Conservation (phyloP, 2,797 vertebrate species). For the Leucoraja ocellata region DNA sequence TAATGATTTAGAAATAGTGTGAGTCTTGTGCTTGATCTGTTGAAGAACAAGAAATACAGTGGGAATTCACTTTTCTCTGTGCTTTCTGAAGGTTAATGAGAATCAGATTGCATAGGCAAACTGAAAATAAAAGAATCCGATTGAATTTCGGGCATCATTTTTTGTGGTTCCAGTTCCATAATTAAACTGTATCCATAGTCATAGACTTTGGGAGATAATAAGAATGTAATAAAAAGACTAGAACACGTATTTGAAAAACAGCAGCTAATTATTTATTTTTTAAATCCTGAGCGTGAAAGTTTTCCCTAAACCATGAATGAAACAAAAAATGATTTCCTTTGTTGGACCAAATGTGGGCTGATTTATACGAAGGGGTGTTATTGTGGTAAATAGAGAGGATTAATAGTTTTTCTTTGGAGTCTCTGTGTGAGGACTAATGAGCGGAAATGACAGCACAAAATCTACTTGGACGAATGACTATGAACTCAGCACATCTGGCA, state of each 20-base stretch:
- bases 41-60: background rate
- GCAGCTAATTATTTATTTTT: background rate
- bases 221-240: background rate
- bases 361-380: background rate
- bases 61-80: background rate
- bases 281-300: background rate
- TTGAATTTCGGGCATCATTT: too few species aligned
- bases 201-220: background rate
- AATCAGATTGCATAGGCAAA: background rate
- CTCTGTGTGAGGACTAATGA: conserved; percentile 27
- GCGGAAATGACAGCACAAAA: conserved; percentile 12
- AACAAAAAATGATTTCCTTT: conserved; percentile 14
- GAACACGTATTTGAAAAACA: background rate
- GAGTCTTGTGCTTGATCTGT: background rate
- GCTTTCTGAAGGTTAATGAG: background rate
- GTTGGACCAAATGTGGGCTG: background rate
- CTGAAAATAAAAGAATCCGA: too few species aligned
- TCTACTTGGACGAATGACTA: conserved; percentile 4
- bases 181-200: background rate
- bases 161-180: background rate
- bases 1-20: background rate
- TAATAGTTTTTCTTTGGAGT: conserved; percentile 31
- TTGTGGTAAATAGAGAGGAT: conserved; percentile 11
- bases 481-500: conserved; percentile 14
- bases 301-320: background rate